phyloP scores from a whole-genome alignment of 2,797 vertebrate genomes.

The Cyclopterus lumpus region DNA sequence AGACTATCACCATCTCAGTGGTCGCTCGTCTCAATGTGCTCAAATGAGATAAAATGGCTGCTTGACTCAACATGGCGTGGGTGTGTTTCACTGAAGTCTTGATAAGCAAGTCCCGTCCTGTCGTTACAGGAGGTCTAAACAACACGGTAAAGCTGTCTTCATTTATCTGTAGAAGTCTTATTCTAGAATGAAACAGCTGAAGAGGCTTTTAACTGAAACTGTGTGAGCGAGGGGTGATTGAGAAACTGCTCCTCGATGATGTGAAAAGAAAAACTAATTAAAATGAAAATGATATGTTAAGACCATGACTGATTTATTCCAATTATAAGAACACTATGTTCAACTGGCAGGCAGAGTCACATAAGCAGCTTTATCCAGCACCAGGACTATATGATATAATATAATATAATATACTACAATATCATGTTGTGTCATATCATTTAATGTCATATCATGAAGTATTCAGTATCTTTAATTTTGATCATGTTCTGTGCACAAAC shows the following conservation, averaged over 20 bases:
- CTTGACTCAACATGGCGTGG: constrained; percentile 46
- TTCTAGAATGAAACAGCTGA: background rate
- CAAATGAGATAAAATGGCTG: constrained; percentile 69
- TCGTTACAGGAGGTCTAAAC: constrained; percentile 12
- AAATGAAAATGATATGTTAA: constrained; percentile 63
- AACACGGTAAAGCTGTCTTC: background rate
- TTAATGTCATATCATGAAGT: background rate
- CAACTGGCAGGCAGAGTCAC: constrained; percentile 25
- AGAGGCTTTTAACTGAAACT: background rate
- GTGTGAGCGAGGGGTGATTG: background rate
- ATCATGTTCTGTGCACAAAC: background rate
- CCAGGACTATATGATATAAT: background rate
- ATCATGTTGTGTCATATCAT: too few species aligned
- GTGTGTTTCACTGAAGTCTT: constrained; percentile 32
- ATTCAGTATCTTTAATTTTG: background rate
- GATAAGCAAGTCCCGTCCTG: constrained; percentile 29
- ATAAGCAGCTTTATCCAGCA: constrained; percentile 40
- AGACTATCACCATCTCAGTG: constrained; percentile 39
- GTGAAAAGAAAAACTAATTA: constrained; percentile 28
- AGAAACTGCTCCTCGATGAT: constrained; percentile 23
- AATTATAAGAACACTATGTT: constrained; percentile 35
- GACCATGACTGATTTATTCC: constrained; percentile 48
- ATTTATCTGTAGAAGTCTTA: background rate
- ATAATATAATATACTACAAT: constrained; percentile 2
- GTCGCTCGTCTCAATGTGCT: constrained; percentile 57